Evolutionary conservation across 2,888 invertebrate genomes (phyloP), one percentile per base, ranked within the genome.

Genomic region (Eupithecia subfuscata): DNA sequence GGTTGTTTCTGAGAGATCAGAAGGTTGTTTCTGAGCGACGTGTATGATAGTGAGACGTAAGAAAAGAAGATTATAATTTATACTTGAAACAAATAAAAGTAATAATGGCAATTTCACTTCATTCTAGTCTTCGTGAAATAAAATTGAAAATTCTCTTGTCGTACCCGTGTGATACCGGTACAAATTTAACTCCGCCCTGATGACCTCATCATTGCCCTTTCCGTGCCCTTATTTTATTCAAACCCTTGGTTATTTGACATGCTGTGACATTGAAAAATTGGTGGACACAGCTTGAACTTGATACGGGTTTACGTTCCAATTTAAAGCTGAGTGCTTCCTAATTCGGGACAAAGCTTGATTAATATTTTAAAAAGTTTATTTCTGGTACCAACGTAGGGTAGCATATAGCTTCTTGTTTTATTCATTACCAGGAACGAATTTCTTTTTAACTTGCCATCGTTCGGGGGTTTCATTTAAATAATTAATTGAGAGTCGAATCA

Each of bases 141-240:
- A 16, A 69, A n/a, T 52, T 48, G 18, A 0, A 60, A 25, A 25
- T 6, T 60, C 0, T 52, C 30, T 18, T 34, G 9, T 18, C 18
- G 1, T 69, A 25, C 48, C 34, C 16, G 18, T 34, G 6, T 60
- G n/a, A 70, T 60, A 34, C 18, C 81, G 70, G 84, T 82, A 85
- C 86, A 90, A 90, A 92, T 91, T 91, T 89, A 91, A 91, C 89
- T 87, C 91, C 87, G 82, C 85, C 84, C 82, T 88, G 88, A 89
- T 90, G 90, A 89, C 88, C 87, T 89, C 88, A 90, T 91, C 88
- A 88, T 87, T 83, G 88, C 87, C 85, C 86, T 84, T 86, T 84
- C 82, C 73, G 82, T 83, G 85, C 84, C 88, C 87, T 88, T 88
- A 86, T 87, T 87, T 88, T 87, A 88, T 89, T 88, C 84, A 83